phyloP scores from a whole-genome alignment of 2,888 invertebrate species.

The Brenthis daphne region DNA sequence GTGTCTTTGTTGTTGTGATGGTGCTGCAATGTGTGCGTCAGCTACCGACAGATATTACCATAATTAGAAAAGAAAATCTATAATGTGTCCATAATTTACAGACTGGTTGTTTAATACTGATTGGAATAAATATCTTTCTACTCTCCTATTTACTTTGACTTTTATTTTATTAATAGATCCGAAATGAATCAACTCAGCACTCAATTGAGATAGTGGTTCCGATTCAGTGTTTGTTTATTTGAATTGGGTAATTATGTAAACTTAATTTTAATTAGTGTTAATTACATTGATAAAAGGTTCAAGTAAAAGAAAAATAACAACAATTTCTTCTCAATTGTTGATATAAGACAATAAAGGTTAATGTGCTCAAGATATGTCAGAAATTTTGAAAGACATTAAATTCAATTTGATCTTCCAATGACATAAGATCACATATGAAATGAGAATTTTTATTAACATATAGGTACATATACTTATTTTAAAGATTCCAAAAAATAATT shows the following conservation, averaged over 20 bases:
- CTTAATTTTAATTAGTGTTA: slow-evolving; percentile 21
- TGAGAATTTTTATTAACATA: too few relatives aligned
- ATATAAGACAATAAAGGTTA: slow-evolving; percentile 17
- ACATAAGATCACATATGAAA: too few relatives aligned
- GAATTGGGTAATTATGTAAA: background rate
- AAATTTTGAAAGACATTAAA: background rate
- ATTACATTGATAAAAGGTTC: slow-evolving; percentile 16
- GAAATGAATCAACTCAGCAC: background rate
- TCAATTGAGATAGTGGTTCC: background rate
- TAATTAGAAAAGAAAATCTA: slow-evolving; percentile 1
- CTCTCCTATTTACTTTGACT: background rate
- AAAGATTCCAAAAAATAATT: background rate
- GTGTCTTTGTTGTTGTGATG: slow-evolving; percentile 45
- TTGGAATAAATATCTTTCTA: background rate
- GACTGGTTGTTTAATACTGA: background rate
- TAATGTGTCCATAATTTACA: background rate
- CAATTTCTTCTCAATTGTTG: slow-evolving; percentile 18
- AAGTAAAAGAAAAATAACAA: slow-evolving; percentile 17
- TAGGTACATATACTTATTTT: background rate
- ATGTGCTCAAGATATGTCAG: slow-evolving; percentile 1
- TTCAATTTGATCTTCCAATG: background rate
- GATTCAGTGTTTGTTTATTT: slow-evolving; percentile 6
- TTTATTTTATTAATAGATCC: background rate
- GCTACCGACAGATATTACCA: slow-evolving; percentile 7
- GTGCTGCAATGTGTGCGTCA: slow-evolving; percentile 31